Evolutionary conservation across 2,113 vertebrate species (phyloP), one percentile per base, ranked within the genome.

Genomic region (Xiphorhynchus elegans): DNA sequence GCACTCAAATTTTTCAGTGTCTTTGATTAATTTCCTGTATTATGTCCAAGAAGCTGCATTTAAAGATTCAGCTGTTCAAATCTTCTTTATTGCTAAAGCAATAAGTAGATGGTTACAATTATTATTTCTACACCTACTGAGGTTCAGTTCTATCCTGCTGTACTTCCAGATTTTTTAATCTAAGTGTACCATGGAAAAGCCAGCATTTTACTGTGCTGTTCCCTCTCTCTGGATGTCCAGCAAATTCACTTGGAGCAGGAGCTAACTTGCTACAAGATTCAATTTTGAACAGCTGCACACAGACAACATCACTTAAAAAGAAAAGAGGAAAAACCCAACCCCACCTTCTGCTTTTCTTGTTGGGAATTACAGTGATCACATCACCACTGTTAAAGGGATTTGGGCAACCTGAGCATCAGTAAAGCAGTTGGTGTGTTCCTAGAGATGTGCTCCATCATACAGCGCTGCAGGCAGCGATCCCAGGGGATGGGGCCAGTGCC

Each of bases 401-500:
- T 82, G 56, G 74, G 35, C 47, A 84, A 78, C 20, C 10, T 64
- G 29, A 79, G 11, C 56, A 67, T 50, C 76, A 77, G n/a, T 18
- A 66, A 73, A 77, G 4, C 49, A 42, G n/a, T 3, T 70, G 15
- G 18, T 6, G 2, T 5, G 13, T 29, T 83, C 49, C 68, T 66
- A 21, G 84, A 89, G 90, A 40, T 62, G 55, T 31, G 59, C 26
- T 73, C 40, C 49, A 7, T 10, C 60, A 21, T 0, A 10, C n/a
- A 23, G 1, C 0, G 9, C 63, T 64, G 59, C 44, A 31, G 76
- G 60, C 77, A 74, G 82, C 79, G 19, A 26, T 5, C 23, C 33
- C 49, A 80, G n/a, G 18, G 53, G 46, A 18, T 0, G 0, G 47
- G 12, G 35, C 46, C 85, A 56, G 47, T 0, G 2, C 6, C 8